phyloP scores from a whole-genome alignment of 2,888 invertebrate species.

The Molorchus minor region DNA sequence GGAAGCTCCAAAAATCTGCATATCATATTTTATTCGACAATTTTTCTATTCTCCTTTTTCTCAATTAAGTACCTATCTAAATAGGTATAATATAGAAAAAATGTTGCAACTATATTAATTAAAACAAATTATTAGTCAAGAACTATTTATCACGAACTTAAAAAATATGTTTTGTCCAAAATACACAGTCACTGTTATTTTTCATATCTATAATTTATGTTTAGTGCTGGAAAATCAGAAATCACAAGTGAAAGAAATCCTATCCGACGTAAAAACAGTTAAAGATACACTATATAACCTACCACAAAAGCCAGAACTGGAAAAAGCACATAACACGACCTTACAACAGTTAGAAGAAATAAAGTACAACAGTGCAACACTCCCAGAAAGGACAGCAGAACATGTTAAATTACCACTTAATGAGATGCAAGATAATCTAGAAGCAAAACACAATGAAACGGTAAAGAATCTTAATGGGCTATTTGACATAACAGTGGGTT shows the following conservation, averaged over 20 bases:
- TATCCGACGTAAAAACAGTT: conserved; percentile 52
- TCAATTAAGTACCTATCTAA: too few relatives aligned
- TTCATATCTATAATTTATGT: too few relatives aligned
- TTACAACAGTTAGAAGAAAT: conserved; percentile 41
- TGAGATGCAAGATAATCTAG: conserved; percentile 43
- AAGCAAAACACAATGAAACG: conserved; percentile 49
- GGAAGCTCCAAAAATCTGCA: too few relatives aligned
- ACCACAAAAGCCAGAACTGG: conserved; percentile 66
- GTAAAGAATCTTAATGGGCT: conserved; percentile 51
- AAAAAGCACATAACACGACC: conserved; percentile 70
- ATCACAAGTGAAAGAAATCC: conserved; percentile 52
- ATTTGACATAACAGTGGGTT: conserved; percentile 67
- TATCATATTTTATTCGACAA: too few relatives aligned
- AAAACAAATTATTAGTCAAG: too few relatives aligned
- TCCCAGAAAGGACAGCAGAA: conserved; percentile 23
- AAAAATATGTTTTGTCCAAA: too few relatives aligned
- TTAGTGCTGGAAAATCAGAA: conserved; percentile 46
- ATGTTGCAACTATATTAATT: too few relatives aligned
- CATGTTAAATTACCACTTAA: conserved; percentile 36
- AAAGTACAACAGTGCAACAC: conserved; percentile 22
- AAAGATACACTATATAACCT: conserved; percentile 54
- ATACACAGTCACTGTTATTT: too few relatives aligned
- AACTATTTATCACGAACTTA: too few relatives aligned
- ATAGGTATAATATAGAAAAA: too few relatives aligned
- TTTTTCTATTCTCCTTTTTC: too few relatives aligned